Evolutionary conservation across 1,140 invertebrate genomes (phyloP), one percentile per base, ranked within the genome.

Genomic region (Drosophila miranda): DNA sequence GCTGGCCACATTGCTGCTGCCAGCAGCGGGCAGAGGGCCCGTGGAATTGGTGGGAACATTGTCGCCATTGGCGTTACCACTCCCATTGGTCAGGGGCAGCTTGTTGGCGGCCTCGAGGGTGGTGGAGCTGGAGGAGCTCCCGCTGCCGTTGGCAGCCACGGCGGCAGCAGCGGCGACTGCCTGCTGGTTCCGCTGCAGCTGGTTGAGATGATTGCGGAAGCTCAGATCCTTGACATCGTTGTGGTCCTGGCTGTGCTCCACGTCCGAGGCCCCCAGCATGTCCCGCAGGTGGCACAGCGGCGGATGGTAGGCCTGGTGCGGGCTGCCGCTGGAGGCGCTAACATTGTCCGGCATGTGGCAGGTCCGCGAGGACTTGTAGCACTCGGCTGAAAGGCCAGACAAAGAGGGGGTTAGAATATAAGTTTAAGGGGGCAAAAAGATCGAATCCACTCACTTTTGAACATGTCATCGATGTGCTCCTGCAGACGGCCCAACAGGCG

Each of bases 401-500:
- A 41, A n/a, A n/a, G 0, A 13, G 0, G 6, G 0, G 4, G 26
- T 57, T 43, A 41, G 19, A 9, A 34, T 5, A 13, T 38, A 2
- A 11, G 3, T 13, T 38, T 13, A 13, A 1, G 4, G 1, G 34
- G 3, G 9, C 11, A 0, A 38, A 38, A 13, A n/a, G 5, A 26
- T 4, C 28, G 21, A 19, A 16, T 42, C 0, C 23, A 83, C 91
- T 84, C 79, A 95, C 95, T 92, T 91, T 93, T 93, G 52, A 91
- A 89, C 87, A 81, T 75, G 62, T 91, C 94, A 46, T 97, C 96
- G 78, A 95, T 96, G 81, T 97, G 96, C 71, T 96, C 94, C 80
- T 97, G 95, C 48, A 99, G 92, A 89, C 98, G 97, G 28, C 94
- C 94, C 43, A 97, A 93, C 2, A 99, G 91, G 61, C 96, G 94